Evolutionary conservation across 2,113 vertebrate species (phyloP).

Genomic region (Agapornis roseicollis): DNA sequence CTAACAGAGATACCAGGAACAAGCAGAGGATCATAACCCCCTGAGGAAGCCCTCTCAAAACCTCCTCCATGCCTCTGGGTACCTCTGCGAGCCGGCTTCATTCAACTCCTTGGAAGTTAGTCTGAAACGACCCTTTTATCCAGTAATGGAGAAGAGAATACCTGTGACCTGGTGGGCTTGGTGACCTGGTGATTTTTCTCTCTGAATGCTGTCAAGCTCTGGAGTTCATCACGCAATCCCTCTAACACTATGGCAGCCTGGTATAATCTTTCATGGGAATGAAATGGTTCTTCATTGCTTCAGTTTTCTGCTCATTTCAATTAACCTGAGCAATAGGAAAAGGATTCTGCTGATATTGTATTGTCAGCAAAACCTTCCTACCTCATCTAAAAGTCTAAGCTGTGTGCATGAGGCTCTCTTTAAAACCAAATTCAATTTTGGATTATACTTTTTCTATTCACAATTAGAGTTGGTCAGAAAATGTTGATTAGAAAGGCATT

Average conservation of each 20-base stretch:
- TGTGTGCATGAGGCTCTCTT: neutral
- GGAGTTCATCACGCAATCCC: neutral
- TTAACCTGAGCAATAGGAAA: neutral
- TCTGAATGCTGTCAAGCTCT: neutral
- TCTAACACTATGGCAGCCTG: neutral
- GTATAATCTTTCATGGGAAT: neutral
- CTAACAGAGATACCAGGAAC: neutral
- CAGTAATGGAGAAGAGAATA: neutral
- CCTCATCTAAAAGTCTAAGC: neutral
- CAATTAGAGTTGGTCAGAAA: neutral
- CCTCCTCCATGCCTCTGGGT: fast-evolving
- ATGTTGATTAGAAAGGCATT: neutral
- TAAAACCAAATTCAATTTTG: neutral
- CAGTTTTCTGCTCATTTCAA: neutral
- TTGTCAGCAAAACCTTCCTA: neutral
- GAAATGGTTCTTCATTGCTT: neutral
- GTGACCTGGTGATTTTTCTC: neutral
- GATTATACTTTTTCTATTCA: neutral
- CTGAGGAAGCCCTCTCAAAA: neutral
- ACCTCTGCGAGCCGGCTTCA: neutral
- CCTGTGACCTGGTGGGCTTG: neutral
- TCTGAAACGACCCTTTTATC: neutral
- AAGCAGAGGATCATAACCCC: neutral
- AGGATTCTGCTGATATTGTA: neutral
- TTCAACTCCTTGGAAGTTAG: neutral